These are phyloP conservation scores for Phrynosoma platyrhinos DNA, from an alignment of 2,113 vertebrate genomes.

Conservation along the genomic window DNA sequence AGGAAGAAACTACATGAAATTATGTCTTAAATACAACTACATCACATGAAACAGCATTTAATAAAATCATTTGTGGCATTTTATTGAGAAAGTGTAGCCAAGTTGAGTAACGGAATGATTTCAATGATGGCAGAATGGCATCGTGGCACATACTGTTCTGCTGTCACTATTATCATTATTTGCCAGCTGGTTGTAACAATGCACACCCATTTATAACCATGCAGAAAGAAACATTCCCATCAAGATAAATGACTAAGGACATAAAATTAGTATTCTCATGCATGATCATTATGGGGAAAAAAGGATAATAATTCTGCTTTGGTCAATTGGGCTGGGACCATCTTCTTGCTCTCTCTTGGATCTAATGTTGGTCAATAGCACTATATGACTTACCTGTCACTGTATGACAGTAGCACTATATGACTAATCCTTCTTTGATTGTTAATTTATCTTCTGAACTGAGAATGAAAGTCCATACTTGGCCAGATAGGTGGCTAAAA, in stretches of 20 bases:
- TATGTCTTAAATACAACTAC: conserved; percentile 31
- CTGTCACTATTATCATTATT: fast-evolving
- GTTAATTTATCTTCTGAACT: background rate
- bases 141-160: fast-evolving
- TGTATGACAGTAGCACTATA: background rate
- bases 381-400: too few relatives aligned
- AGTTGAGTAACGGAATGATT: conserved; percentile 46
- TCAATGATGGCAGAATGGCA: conserved; percentile 19
- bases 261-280: background rate
- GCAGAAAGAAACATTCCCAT: conserved; percentile 28
- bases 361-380: background rate
- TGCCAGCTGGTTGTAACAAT: conserved; percentile 38
- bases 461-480: fast-evolving
- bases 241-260: conserved; percentile 11
- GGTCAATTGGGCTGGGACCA: background rate
- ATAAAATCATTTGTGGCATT: conserved; percentile 45
- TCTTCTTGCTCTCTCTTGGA: background rate
- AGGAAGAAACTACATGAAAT: conserved; percentile 66
- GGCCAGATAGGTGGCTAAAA: background rate
- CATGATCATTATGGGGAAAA: background rate
- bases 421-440: background rate
- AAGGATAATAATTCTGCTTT: background rate
- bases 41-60: conserved; percentile 56
- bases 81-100: conserved; percentile 54
- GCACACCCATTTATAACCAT: background rate